phyloP scores from a whole-genome alignment of 2,113 vertebrate genomes.

The Hassar affinis region DNA sequence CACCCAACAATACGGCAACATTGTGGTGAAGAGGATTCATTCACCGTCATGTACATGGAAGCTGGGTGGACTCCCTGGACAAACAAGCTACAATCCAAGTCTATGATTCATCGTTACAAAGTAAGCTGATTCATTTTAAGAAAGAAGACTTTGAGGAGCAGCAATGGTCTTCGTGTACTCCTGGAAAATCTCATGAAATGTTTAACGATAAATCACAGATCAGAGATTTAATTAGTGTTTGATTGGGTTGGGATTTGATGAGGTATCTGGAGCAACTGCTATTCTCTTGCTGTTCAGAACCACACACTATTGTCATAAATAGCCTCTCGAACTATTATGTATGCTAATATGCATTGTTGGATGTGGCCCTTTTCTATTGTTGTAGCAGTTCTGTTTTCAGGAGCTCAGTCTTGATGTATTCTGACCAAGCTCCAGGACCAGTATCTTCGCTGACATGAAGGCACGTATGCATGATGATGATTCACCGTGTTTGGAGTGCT shows the following conservation, averaged over 20 bases:
- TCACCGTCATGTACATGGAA: not conserved
- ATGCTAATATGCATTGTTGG: not conserved
- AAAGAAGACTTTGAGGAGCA: not conserved
- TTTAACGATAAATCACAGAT: too few species aligned
- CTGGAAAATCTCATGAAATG: not conserved
- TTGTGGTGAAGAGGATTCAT: not conserved
- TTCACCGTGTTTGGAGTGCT: constrained; percentile 32
- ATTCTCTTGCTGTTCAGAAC: not conserved
- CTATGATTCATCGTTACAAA: not conserved
- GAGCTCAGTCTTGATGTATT: constrained; percentile 4
- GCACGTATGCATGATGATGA: constrained; percentile 5
- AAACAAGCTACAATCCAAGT: not conserved
- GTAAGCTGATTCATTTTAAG: not conserved
- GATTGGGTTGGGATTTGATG: too few species aligned
- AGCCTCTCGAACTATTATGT: not conserved
- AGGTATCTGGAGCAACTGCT: not conserved
- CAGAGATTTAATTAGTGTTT: not conserved
- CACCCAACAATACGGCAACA: not conserved
- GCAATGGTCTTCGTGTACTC: not conserved
- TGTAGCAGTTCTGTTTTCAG: not conserved
- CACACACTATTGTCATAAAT: not conserved
- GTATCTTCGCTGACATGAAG: constrained; percentile 35
- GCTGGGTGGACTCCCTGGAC: not conserved
- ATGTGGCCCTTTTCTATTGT: not conserved
- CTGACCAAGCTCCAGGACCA: constrained; percentile 43